phyloP scores from a whole-genome alignment of 2,797 vertebrate species.

The Hafferia zeledoni region DNA sequence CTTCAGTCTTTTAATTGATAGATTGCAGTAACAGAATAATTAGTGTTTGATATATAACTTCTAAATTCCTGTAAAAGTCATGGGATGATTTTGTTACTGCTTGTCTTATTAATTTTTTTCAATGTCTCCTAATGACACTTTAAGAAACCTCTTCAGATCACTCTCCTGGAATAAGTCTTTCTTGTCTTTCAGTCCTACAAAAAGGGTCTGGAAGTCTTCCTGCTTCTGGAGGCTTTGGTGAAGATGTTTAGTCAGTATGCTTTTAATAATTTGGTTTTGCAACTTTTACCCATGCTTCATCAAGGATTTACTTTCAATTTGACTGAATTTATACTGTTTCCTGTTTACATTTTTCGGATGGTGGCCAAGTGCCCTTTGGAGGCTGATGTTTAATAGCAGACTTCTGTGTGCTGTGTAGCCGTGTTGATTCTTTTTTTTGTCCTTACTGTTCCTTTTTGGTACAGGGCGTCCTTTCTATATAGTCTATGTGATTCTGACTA shows the following conservation, averaged over 20 bases:
- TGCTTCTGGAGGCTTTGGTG: not conserved
- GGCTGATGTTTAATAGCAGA: not conserved
- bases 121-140: not conserved
- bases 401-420: not conserved
- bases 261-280: not conserved
- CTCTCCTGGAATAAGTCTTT: not conserved
- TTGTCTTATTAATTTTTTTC: not conserved
- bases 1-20: not conserved
- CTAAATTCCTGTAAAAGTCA: not conserved
- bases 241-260: not conserved
- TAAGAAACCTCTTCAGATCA: not conserved
- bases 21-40: not conserved
- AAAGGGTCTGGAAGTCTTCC: not conserved
- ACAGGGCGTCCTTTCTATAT: not conserved
- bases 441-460: not conserved
- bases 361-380: not conserved
- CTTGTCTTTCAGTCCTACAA: not conserved
- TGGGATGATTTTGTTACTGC: not conserved
- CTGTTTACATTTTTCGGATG: rapidly evolving
- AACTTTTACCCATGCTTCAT: not conserved
- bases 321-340: not conserved
- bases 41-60: not conserved
- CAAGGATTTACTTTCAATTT: not conserved
- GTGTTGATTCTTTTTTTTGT: not conserved
- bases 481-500: not conserved